Evolutionary conservation across 2,888 invertebrate species (phyloP).

Genomic region (Pristionchus fissidentatus): DNA sequence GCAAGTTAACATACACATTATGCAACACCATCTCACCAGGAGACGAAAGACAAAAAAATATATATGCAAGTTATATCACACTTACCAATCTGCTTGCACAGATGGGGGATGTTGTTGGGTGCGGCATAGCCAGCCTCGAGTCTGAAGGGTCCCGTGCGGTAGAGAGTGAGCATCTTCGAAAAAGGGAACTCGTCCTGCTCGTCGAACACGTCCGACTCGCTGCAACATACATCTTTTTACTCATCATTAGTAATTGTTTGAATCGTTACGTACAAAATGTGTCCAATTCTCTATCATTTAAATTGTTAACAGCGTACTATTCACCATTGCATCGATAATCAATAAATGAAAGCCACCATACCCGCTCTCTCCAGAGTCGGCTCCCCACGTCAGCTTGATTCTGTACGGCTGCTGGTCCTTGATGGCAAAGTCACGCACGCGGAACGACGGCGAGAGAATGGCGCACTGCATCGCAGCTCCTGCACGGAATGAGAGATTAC

Average conservation of each 20-base stretch:
- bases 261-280: not conserved
- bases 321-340: not conserved
- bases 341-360: slow-evolving; percentile 69
- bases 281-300: too few species aligned
- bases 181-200: slow-evolving; percentile 90
- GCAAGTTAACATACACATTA: not conserved
- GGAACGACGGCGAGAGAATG: slow-evolving; percentile 95
- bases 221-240: slow-evolving; percentile 75
- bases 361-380: slow-evolving; percentile 81
- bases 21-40: too few species aligned
- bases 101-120: slow-evolving; percentile 82
- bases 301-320: too few species aligned
- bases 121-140: slow-evolving; percentile 88
- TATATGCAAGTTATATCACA: not conserved
- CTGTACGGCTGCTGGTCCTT: slow-evolving; percentile 91
- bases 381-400: slow-evolving; percentile 79
- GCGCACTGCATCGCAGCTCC: slow-evolving; percentile 83
- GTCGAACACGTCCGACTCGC: slow-evolving; percentile 92
- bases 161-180: slow-evolving; percentile 93
- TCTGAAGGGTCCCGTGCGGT: slow-evolving; percentile 89
- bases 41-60: too few species aligned
- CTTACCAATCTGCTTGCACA: slow-evolving; percentile 79
- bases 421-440: slow-evolving; percentile 94
- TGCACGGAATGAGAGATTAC: not conserved
- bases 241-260: not conserved